Conservation (phyloP, 2,888 invertebrate species). For the Philereme transversata region DNA sequence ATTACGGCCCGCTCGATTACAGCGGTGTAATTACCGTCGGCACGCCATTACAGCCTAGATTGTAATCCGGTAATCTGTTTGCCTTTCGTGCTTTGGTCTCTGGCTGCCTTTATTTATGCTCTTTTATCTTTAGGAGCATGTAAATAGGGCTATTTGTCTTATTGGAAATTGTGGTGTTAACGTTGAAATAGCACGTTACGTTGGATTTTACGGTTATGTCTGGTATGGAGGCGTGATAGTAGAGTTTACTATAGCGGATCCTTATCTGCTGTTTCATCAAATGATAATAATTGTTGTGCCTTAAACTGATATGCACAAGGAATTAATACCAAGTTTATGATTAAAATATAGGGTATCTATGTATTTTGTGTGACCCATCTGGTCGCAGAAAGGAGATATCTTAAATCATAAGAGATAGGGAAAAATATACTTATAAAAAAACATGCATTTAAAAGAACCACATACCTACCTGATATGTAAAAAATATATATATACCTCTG, state of each 20-base stretch:
- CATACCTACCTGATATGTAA: too few species aligned
- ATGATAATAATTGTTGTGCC: conserved; percentile 11
- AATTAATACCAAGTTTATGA: too few species aligned
- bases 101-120: conserved; percentile 32
- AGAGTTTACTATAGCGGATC: conserved; percentile 7
- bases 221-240: conserved; percentile 11
- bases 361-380: too few species aligned
- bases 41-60: conserved; percentile 42
- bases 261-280: conserved; percentile 15
- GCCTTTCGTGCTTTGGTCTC: conserved; percentile 43
- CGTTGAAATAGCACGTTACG: conserved; percentile 36
- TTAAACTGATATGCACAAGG: too few species aligned
- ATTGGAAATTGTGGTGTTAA: conserved; percentile 41
- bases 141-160: conserved; percentile 39
- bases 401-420: too few species aligned
- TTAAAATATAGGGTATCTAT: too few species aligned
- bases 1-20: conserved; percentile 51
- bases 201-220: conserved; percentile 23
- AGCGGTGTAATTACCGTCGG: conserved; percentile 38
- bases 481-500: too few species aligned
- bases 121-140: conserved; percentile 40
- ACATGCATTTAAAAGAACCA: too few species aligned
- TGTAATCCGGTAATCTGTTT: conserved; percentile 50
- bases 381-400: too few species aligned
- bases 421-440: too few species aligned